These are phyloP conservation scores for Brachypalpus laphriformis DNA, from an alignment of 2,888 invertebrate genomes.

Conservation along the genomic window DNA sequence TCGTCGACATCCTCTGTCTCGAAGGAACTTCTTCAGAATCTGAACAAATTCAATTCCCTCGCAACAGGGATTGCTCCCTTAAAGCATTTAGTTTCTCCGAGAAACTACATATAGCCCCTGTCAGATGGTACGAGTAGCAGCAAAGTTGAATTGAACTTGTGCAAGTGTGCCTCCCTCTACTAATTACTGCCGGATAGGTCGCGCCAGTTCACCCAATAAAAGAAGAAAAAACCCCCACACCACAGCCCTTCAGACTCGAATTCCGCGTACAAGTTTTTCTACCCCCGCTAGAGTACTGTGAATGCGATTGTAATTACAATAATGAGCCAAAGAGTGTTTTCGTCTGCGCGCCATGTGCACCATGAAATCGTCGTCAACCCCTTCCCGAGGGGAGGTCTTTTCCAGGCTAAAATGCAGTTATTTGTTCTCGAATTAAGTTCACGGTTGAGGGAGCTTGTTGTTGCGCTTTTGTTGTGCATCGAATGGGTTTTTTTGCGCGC, in stretches of 20 bases:
- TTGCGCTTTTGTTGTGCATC: constrained; percentile 48
- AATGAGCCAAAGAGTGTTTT: constrained; percentile 69
- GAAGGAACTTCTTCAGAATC: background rate
- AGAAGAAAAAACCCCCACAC: background rate
- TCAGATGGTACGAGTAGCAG: constrained; percentile 25
- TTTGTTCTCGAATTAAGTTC: constrained; percentile 72
- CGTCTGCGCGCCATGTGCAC: constrained; percentile 53
- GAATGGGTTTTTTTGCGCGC: background rate
- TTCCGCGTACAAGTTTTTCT: constrained; percentile 28
- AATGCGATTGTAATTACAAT: constrained; percentile 67
- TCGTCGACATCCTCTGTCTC: constrained; percentile 8
- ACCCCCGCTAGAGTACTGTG: background rate
- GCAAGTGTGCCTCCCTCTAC: background rate
- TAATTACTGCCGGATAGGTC: constrained; percentile 33
- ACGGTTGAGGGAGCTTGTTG: constrained; percentile 66
- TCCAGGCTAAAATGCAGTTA: constrained; percentile 62
- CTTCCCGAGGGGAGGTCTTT: background rate
- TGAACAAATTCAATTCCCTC: constrained; percentile 27
- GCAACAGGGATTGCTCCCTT: background rate
- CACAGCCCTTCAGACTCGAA: constrained; percentile 39
- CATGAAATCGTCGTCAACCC: background rate
- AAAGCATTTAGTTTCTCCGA: background rate
- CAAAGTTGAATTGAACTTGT: constrained; percentile 34
- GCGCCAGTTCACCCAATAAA: background rate
- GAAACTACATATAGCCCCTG: background rate